Conservation (phyloP, 2,113 vertebrate genomes). For the Rhinopomastus cyanomelas region DNA sequence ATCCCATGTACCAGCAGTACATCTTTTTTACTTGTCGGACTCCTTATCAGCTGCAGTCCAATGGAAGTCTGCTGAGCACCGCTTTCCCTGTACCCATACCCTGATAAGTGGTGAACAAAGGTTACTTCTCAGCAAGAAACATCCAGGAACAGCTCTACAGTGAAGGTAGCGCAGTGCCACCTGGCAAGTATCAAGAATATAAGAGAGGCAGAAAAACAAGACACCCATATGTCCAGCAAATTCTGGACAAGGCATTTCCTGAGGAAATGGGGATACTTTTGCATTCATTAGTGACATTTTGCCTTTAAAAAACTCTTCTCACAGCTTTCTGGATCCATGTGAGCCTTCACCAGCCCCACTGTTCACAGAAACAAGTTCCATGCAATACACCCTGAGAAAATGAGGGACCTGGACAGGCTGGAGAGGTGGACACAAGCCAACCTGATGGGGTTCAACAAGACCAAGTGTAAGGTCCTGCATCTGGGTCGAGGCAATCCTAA, state of each 20-base stretch:
- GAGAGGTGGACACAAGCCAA: no score
- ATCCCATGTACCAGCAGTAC: accelerated
- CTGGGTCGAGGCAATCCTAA: no score
- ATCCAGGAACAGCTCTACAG: background rate
- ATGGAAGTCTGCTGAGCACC: no score
- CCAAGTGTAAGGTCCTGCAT: no score
- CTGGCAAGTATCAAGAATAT: background rate
- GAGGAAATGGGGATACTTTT: background rate
- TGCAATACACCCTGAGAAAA: accelerated
- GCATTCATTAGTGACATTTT: no score
- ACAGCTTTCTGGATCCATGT: background rate
- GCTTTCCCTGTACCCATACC: background rate
- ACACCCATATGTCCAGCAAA: background rate
- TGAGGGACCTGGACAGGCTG: no score
- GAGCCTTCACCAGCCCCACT: background rate
- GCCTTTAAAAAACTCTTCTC: background rate
- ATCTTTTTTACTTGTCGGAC: background rate
- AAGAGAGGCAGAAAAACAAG: background rate
- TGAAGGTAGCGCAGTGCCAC: background rate
- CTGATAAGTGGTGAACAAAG: background rate
- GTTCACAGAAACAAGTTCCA: background rate
- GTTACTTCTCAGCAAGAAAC: background rate
- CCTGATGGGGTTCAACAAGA: no score
- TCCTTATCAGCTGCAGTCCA: background rate
- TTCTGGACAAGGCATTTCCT: background rate